Conservation (phyloP, 2,888 invertebrate genomes). For the Scaptomyza tumidula region DNA sequence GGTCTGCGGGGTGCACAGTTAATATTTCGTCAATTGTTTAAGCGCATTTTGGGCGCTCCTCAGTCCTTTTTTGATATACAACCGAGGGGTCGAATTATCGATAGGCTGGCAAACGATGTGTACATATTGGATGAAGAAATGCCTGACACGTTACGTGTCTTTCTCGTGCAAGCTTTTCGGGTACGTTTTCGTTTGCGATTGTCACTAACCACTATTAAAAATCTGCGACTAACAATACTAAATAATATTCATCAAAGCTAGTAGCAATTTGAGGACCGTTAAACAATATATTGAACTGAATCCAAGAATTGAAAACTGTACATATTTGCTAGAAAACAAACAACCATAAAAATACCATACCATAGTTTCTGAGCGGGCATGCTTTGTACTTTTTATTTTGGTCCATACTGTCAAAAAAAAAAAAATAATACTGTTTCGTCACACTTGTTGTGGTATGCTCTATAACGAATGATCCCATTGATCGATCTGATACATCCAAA, state of each 20-base stretch:
- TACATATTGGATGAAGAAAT: conserved; percentile 86
- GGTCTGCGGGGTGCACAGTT: conserved; percentile 85
- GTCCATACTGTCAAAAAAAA: conserved; percentile 21
- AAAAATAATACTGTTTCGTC: conserved; percentile 12
- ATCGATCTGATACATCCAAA: conserved; percentile 30
- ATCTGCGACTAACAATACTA: conserved; percentile 40
- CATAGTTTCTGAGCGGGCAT: conserved; percentile 26
- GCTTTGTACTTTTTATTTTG: conserved; percentile 26
- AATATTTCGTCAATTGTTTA: conserved; percentile 85
- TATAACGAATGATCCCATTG: conserved; percentile 8
- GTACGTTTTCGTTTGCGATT: conserved; percentile 72
- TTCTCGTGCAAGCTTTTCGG: conserved; percentile 72
- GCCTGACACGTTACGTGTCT: conserved; percentile 80
- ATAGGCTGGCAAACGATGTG: conserved; percentile 87
- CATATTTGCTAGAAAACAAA: conserved; percentile 11
- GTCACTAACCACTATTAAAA: conserved; percentile 47
- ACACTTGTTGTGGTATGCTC: background rate
- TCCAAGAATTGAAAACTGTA: conserved; percentile 8
- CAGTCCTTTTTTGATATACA: conserved; percentile 87
- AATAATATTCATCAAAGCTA: background rate
- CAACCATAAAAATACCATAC: conserved; percentile 16
- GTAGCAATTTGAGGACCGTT: conserved; percentile 54
- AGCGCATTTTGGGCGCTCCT: conserved; percentile 85
- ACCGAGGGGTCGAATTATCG: conserved; percentile 87
- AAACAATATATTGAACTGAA: background rate